Evolutionary conservation across 2,888 invertebrate species (phyloP), one percentile per base, ranked within the genome.

Genomic region (Philhelius pedissequus): DNA sequence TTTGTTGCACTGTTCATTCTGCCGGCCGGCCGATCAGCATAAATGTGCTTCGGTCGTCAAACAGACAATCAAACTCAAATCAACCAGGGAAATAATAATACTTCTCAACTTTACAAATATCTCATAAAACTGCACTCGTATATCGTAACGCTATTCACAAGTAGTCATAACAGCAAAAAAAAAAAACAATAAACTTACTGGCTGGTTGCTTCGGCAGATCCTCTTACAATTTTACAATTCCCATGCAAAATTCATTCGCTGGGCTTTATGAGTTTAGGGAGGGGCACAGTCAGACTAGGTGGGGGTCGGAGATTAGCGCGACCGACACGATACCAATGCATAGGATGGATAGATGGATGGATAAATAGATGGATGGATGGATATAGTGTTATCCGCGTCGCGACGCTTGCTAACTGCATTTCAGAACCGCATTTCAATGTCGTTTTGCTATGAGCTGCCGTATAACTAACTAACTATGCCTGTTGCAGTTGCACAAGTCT

Each of bases 341-440:
- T 48, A n/a, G 66, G 62, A 77, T 68, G 68, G 60, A 54, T 66
- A 52, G 71, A 81, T 76, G 43, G 54, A 69, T 68, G 73, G 73
- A 77, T 83, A n/a, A n/a, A 68, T 66, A 52, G 71, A 81, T 76
- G 43, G 54, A 69, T 68, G 73, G 73, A 77, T 83, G 78, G 82
- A 54, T 48, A 13, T 20, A 74, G 78, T 78, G 73, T 78, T 78
- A 74, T 78, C 69, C 69, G 69, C 73, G 73, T 69, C 62, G 77
- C 78, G 69, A 78, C 69, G 78, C 82, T 60, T 50, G 78, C 73
- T 78, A 64, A 78, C 78, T 83, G 78, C 82, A 78, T 83, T 83
- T 82, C 74, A 82, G 70, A 81, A 82, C 82, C 73, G 56, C 82
- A 74, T 78, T 83, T 83, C 82, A 83, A 83, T 83, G 78, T 78